Evolutionary conservation across 2,113 vertebrate genomes (phyloP), one percentile per base, ranked within the genome.

Genomic region (Chinchilla lanigera): DNA sequence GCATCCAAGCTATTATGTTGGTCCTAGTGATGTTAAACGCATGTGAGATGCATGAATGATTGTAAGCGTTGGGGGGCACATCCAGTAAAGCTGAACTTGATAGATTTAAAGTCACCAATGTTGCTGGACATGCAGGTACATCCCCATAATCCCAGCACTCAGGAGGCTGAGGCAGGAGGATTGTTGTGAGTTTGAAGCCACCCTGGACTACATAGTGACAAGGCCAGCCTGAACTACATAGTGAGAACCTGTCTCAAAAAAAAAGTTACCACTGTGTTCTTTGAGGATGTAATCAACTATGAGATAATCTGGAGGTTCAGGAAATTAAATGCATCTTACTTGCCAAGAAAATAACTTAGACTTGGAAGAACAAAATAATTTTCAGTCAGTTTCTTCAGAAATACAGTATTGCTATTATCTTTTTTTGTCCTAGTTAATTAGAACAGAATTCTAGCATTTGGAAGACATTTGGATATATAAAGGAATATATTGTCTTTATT

Each of bases 321-420:
- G 88, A 91, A 89, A 86, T 67, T 86, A 92, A 75, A 50, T 19
- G 12, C 10, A 50, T 35, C 54, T 77, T 63, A 22, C 20, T 78
- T 56, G 50, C 20, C 38, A 44, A 0, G 41, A 78, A 41, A 88
- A 84, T 80, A 90, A 88, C 61, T 96, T 63, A 65, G 5, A 77
- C 35, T 50, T 61, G 30, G 30, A 94, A 38, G 44, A 54, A 44
- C 11, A 69, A 77, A 73, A 77, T n/a, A 82, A n/a, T 20, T 73
- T 26, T 82, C 33, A 96, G 65, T 86, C 5, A 86, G 86, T 20
- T 75, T 73, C 38, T 24, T 75, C 11, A 92, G 89, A 82, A 97
- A 63, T 69, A 47, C 77, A 89, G 20, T 73, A 44, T 75, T 75
- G 41, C 41, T 47, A 30, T 16, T 89, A 69, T 89, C 81, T 75